These are phyloP conservation scores for Syritta pipiens DNA, from an alignment of 2,888 invertebrate genomes.

Conservation along the genomic window DNA sequence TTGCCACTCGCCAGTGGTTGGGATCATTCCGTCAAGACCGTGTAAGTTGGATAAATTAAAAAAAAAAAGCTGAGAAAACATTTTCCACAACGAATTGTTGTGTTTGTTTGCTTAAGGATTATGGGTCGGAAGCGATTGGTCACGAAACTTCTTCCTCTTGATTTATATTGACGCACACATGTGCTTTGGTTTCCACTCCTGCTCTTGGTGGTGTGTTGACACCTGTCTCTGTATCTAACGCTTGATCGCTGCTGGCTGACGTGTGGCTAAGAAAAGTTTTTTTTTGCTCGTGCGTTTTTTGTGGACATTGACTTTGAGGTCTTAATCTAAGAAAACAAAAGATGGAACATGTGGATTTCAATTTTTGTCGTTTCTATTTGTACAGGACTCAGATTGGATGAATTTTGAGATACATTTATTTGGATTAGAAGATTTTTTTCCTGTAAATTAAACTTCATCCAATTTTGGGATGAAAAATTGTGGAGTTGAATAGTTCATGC, in stretches of 20 bases:
- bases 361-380: too few species aligned
- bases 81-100: neutral
- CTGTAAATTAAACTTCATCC: too few species aligned
- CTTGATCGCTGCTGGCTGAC: conserved; percentile 9
- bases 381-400: too few species aligned
- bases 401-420: too few species aligned
- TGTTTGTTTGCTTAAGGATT: conserved; percentile 38
- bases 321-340: neutral
- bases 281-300: neutral
- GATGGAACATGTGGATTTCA: neutral
- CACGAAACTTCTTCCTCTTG: conserved; percentile 39
- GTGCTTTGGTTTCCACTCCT: conserved; percentile 14
- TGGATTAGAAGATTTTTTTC: too few species aligned
- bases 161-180: conserved; percentile 45
- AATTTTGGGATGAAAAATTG: too few species aligned
- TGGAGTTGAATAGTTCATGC: too few species aligned
- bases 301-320: neutral
- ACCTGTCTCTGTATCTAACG: conserved; percentile 26
- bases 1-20: neutral
- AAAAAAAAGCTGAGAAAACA: conserved; percentile 23
- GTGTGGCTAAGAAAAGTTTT: neutral
- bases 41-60: conserved; percentile 22
- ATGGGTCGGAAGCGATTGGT: conserved; percentile 14
- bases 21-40: too few species aligned
- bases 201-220: conserved; percentile 40